Conservation (phyloP, 2,888 invertebrate genomes). For the Oscheius sp. region DNA sequence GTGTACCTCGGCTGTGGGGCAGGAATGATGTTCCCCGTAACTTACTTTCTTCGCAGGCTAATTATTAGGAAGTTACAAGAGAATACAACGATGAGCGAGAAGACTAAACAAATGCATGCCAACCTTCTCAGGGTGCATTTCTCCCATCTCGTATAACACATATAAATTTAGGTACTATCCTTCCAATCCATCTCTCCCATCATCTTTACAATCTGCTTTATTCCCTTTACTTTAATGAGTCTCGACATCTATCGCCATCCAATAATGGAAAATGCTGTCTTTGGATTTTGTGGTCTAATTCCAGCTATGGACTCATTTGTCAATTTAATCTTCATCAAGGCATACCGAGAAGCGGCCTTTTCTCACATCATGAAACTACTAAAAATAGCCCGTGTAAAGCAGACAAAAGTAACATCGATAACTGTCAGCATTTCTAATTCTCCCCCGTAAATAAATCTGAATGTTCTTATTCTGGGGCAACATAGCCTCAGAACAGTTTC, state of each 20-base stretch:
- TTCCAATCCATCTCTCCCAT: too few species aligned
- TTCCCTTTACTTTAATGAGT: too few species aligned
- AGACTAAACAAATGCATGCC: background rate
- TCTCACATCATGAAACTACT: background rate
- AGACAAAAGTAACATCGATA: too few species aligned
- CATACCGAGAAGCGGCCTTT: background rate
- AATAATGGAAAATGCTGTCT: background rate
- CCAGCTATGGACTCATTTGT: background rate
- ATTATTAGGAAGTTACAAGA: background rate
- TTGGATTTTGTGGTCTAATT: slow-evolving; percentile 1
- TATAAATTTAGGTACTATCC: too few species aligned
- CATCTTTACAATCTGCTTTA: too few species aligned
- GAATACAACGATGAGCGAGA: background rate
- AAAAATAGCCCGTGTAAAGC: too few species aligned
- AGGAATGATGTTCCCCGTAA: too few species aligned
- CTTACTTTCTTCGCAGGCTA: background rate
- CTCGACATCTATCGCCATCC: slow-evolving; percentile 2
- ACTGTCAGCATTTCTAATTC: too few species aligned
- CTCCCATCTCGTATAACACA: too few species aligned
- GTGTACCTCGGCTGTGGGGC: too few species aligned
- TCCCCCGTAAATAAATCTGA: background rate
- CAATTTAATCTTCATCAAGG: background rate
- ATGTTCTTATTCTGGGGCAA: background rate
- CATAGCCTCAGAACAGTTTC: too few species aligned
- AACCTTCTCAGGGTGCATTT: too few species aligned